A percentile compares a stretch with the other conserved stretches of the same genome.
These are phyloP conservation scores for Drosophila neotestacea DNA, from an alignment of 2,888 invertebrate genomes.

Conservation along the genomic window DNA sequence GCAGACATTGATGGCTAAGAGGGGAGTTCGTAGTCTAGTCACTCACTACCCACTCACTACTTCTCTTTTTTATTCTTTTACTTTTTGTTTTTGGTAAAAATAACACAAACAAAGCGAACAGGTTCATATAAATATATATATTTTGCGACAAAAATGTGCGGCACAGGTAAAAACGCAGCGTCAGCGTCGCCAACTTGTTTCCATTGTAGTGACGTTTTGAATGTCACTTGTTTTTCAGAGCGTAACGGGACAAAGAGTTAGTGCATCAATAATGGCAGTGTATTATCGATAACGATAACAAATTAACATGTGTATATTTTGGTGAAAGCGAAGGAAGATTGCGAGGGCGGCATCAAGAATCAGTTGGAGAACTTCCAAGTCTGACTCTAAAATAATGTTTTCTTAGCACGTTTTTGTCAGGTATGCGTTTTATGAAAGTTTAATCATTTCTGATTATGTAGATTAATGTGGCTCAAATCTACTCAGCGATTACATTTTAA, in stretches of 20 bases:
- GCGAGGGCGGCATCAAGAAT: constrained; percentile 1
- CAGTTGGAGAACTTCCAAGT: too few relatives aligned
- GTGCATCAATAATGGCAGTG: constrained; percentile 29
- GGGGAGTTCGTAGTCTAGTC: constrained; percentile 45
- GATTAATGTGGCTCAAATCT: not conserved
- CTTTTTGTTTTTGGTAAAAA: constrained; percentile 45
- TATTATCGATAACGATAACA: constrained; percentile 55
- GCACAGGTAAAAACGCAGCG: constrained; percentile 41
- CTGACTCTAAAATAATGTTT: too few relatives aligned
- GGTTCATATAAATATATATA: constrained; percentile 59
- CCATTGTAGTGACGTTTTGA: constrained; percentile 61
- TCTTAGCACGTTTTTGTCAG: too few relatives aligned
- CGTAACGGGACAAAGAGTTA: constrained; percentile 41
- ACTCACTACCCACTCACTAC: constrained; percentile 65
- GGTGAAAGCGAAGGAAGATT: constrained; percentile 54
- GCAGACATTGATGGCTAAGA: constrained; percentile 9
- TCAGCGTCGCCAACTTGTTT: constrained; percentile 53
- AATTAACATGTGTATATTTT: constrained; percentile 21
- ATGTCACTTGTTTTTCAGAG: constrained; percentile 67
- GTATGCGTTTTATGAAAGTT: too few relatives aligned
- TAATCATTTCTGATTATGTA: not conserved
- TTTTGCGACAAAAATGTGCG: constrained; percentile 62
- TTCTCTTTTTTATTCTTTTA: constrained; percentile 37
- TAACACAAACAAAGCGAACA: constrained; percentile 68
- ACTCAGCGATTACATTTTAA: constrained; percentile 7